Evolutionary conservation across 1,140 invertebrate genomes (phyloP).

Genomic region (Dendroctonus ponderosae): DNA sequence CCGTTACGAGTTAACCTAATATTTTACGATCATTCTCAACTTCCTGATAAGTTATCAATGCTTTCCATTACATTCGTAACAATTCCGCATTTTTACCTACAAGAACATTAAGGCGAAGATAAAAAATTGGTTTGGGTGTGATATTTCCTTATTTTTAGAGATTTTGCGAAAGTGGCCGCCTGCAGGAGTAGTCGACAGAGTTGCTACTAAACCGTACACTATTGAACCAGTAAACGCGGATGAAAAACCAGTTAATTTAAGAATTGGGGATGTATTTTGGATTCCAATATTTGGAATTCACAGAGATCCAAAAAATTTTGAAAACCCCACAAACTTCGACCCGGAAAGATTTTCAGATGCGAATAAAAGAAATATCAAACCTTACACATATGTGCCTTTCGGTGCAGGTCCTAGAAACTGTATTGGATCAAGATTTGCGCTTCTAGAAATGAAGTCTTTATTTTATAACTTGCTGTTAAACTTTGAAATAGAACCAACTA

Average conservation of each 20-base stretch:
- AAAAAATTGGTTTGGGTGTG: background rate
- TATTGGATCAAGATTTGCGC: slow-evolving; percentile 44
- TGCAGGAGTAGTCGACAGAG: slow-evolving; percentile 51
- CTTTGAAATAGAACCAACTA: slow-evolving; percentile 37
- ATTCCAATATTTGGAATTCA: slow-evolving; percentile 61
- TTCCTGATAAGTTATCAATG: no score
- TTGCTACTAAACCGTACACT: slow-evolving; percentile 54
- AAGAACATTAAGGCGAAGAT: no score
- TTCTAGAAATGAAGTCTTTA: slow-evolving; percentile 40
- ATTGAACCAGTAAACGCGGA: slow-evolving; percentile 41
- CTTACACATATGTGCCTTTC: slow-evolving; percentile 55
- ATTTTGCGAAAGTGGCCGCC: slow-evolving; percentile 59
- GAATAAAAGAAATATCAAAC: slow-evolving; percentile 45
- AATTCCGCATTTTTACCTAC: no score
- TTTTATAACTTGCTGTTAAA: slow-evolving; percentile 42
- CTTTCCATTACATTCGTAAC: no score
- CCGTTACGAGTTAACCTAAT: background rate
- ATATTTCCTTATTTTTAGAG: slow-evolving; percentile 48
- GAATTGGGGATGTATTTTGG: slow-evolving; percentile 12
- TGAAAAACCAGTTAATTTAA: slow-evolving; percentile 20
- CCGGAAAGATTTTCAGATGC: slow-evolving; percentile 52
- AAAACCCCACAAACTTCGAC: slow-evolving; percentile 53
- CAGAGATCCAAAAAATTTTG: slow-evolving; percentile 49
- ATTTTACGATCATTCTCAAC: background rate
- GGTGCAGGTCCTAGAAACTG: slow-evolving; percentile 55